These are phyloP conservation scores for Lepus europaeus DNA, from an alignment of 2,113 vertebrate genomes.

Conservation along the genomic window DNA sequence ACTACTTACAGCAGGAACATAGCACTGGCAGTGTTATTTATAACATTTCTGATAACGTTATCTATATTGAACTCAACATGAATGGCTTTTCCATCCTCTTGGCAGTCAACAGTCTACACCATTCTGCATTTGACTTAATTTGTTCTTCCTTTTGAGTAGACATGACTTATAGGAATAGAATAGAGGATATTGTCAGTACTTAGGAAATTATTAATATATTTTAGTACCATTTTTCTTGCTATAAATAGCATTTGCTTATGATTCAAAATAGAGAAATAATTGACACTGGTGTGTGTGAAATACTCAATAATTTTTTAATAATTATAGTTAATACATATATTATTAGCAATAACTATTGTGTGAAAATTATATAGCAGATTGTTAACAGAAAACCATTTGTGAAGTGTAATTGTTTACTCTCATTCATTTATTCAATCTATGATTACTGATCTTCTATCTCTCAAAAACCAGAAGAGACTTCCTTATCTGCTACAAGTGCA, in stretches of 20 bases:
- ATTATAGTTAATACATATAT: background rate
- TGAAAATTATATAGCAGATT: background rate
- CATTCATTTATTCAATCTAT: background rate
- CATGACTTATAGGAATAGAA: background rate
- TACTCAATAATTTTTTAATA: background rate
- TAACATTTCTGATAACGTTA: constrained; percentile 42
- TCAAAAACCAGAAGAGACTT: background rate
- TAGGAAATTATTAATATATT: background rate
- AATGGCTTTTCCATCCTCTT: constrained; percentile 41
- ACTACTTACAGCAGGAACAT: constrained; percentile 23
- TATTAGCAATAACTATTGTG: background rate
- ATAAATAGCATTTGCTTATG: background rate
- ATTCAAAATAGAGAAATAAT: background rate
- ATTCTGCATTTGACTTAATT: background rate
- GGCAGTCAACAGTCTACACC: background rate
- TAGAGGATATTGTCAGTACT: background rate
- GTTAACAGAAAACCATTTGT: background rate
- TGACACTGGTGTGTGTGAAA: background rate
- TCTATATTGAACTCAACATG: background rate
- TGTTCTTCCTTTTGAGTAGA: background rate
- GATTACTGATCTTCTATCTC: background rate
- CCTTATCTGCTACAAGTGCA: background rate
- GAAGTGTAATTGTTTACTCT: background rate
- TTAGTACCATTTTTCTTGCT: background rate
- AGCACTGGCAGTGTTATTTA: background rate